Percentiles rank a stretch among this genome's conserved stretches.
Conservation (phyloP, 2,797 vertebrate genomes). For the Furcifer pardalis region DNA sequence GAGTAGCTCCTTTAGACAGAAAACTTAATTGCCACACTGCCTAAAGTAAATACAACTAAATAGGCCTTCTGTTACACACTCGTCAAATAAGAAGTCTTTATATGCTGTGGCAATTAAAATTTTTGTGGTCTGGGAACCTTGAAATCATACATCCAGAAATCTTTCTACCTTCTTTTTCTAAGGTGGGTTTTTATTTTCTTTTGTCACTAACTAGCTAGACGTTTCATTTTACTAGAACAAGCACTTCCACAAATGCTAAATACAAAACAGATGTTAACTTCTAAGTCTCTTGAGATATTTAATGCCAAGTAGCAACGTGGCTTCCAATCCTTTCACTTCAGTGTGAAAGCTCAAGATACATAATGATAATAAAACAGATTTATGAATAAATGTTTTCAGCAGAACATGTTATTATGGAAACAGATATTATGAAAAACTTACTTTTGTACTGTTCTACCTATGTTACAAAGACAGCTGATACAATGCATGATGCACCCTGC, state of each 20-base stretch:
- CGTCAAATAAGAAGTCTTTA: slow-evolving; percentile 55
- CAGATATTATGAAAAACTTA: slow-evolving; percentile 9
- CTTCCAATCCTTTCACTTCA: slow-evolving; percentile 24
- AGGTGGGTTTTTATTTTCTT: slow-evolving; percentile 42
- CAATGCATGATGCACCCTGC: neutral
- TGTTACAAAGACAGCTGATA: neutral
- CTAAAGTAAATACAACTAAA: slow-evolving; percentile 51
- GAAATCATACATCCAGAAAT: slow-evolving; percentile 45
- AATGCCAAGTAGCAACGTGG: slow-evolving; percentile 49
- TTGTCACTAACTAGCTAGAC: slow-evolving; percentile 51
- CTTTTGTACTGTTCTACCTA: slow-evolving; percentile 2
- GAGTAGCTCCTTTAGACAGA: neutral
- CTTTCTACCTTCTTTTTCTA: slow-evolving; percentile 56
- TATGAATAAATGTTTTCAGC: slow-evolving; percentile 22
- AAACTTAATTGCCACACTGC: slow-evolving; percentile 46
- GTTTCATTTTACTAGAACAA: slow-evolving; percentile 62
- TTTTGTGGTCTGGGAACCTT: slow-evolving; percentile 60
- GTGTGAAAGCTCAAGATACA: slow-evolving; percentile 11
- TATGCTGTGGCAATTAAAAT: slow-evolving; percentile 66
- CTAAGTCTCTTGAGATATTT: slow-evolving; percentile 51
- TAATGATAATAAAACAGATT: slow-evolving; percentile 37
- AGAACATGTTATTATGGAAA: slow-evolving; percentile 25
- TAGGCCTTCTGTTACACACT: slow-evolving; percentile 39
- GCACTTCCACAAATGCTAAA: slow-evolving; percentile 58
- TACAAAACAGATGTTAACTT: slow-evolving; percentile 63